Conservation (phyloP, 2,797 vertebrate genomes). For the Pempheris klunzingeri region DNA sequence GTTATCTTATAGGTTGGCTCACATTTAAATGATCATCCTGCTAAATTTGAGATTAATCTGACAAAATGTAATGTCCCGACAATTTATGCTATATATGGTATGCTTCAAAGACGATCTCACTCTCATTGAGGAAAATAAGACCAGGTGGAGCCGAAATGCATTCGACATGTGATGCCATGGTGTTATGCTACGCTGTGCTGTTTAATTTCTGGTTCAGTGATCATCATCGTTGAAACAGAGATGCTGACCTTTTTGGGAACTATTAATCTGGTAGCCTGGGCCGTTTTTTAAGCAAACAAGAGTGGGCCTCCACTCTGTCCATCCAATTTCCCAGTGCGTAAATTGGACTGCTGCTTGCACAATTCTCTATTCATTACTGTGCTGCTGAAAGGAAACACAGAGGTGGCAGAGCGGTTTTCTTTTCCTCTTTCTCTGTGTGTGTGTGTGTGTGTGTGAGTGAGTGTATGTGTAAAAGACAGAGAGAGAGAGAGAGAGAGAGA, state of each 20-base stretch:
- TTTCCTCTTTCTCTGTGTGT: constrained; percentile 71
- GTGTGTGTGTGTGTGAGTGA: constrained; percentile 41
- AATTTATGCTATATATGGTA: not conserved
- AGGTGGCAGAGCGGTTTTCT: constrained; percentile 89
- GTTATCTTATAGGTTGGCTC: not conserved
- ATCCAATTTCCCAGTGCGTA: constrained; percentile 93
- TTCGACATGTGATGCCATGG: constrained; percentile 65
- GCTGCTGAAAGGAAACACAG: constrained; percentile 92
- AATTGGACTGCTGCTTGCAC: constrained; percentile 94
- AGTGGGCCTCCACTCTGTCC: constrained; percentile 89
- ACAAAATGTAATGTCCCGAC: not conserved
- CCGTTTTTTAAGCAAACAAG: constrained; percentile 93
- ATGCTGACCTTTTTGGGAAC: constrained; percentile 93
- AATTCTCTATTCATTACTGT: constrained; percentile 98
- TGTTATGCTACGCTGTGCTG: constrained; percentile 64
- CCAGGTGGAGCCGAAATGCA: constrained; percentile 22
- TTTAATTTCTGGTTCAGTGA: constrained; percentile 88
- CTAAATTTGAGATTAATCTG: not conserved
- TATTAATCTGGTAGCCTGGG: constrained; percentile 90
- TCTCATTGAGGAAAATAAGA: constrained; percentile 11
- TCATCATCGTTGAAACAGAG: constrained; percentile 86
- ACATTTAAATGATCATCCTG: constrained; percentile 4
- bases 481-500: constrained; percentile 10
- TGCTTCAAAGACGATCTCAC: constrained; percentile 17
- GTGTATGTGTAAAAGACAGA: constrained; percentile 27